Base-by-base conservation (phyloP, 2,888 invertebrate species). In the Nephrotoma guestfalica region DNA sequence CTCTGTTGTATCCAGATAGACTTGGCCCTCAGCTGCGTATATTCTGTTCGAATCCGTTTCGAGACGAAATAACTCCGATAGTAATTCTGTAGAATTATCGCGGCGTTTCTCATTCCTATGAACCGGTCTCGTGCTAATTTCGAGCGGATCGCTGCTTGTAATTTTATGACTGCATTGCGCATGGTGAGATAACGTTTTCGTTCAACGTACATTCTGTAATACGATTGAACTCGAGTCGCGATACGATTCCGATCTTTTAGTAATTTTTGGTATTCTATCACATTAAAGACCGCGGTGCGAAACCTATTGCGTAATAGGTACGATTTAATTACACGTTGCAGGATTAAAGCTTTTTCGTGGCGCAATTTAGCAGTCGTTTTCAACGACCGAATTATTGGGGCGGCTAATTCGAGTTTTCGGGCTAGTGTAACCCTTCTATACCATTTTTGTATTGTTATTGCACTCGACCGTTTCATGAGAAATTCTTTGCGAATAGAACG, bases 391-490 rank as follows among this genome's bases (percentile, higher is more conserved):
- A 89, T 88, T 11, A 89, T 86, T 6, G 88, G 87, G 0, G 90
- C 90, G 0, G 89, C 89, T 0, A 87, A 87, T 30, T 89, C 87
- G 5, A 91, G 86, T 71, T 90, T 89, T 41, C 88, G 88, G 2
- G 90, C 89, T 71, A 91, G 89, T 0, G 88, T 86, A 1, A 89
- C 89, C 0, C 93, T 91, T 87, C 92, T 92, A 88, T 92, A 91
- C 87, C 91, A 90, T 0, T 88, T 91, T 89, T 95, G 95, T 86
- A 95, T 89, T 9, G 89, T 89, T 2, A 92, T 88, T 0, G 90
- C 89, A 4, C 93, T 91, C 7, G 90, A 89, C 87, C 91, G 92
- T 13, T 92, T 88, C 41, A 89, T 87, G 0, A 92, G 86, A 88
- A 91, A 94, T 0, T 89, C 87, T 2, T 89, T 87, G 86, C 92